Evolutionary conservation across 2,113 vertebrate species (phyloP), one percentile per base, ranked within the genome.

Genomic region (Anthoscopus minutus): DNA sequence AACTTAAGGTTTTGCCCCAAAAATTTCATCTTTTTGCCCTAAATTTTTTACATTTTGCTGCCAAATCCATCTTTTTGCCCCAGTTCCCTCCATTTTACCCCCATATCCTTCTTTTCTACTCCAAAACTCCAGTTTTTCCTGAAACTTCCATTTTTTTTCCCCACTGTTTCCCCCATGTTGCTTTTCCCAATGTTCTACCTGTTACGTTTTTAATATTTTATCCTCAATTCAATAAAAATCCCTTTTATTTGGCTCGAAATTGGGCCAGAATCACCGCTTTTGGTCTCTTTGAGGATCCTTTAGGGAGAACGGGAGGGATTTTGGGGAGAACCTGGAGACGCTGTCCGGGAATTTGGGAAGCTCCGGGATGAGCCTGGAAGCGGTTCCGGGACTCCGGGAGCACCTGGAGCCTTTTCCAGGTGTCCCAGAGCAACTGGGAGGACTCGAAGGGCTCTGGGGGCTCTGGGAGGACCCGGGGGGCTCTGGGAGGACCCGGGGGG

Each of bases 161-260:
- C 22, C 21, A 2, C 8, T 13, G 3, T 11, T 33, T 10, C 21
- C 30, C 40, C 40, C 8, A 0, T 4, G 2, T 30, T 47, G 14
- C n/a, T 14, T 9, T 15, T 38, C 47, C 27, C 2, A 1, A 13
- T 2, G 3, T 37, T 37, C 45, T 37, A 3, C 1, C 4, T 24
- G 22, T 38, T 24, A 4, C 4, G 3, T 30, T 37, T 47, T 2
- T 7, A 10, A 14, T 4, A 31, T 38, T 25, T 3, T n/a, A n/a
- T n/a, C n/a, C 5, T n/a, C 28, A 15, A 48, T 31, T 31, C 4
- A 61, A 79, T 65, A 54, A 79, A 65, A 65, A 54, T 14, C 10
- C 13, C 15, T 2, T 2, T 27, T 28, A 42, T 35, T 17, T 6
- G 6, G 3, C 33, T 33, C 6, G 4, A 13, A 13, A 1, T 13